A percentile compares a stretch with the other conserved stretches of the same genome.
phyloP scores from a whole-genome alignment of 2,113 vertebrate genomes.

The Ellobius talpinus region DNA sequence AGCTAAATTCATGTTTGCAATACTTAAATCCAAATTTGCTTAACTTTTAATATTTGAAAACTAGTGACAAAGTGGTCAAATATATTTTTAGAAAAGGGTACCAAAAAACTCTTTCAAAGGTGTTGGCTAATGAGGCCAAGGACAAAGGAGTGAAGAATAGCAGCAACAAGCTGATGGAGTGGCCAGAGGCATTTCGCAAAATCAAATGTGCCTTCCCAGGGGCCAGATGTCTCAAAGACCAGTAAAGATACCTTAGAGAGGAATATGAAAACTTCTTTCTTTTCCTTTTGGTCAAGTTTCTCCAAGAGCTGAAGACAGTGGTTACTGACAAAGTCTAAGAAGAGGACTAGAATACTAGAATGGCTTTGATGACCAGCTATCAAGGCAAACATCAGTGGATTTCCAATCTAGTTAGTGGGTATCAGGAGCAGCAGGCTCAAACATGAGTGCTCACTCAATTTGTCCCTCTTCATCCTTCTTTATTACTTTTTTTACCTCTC shows the following conservation, averaged over 20 bases:
- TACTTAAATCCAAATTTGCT: neutral
- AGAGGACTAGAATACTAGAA: neutral
- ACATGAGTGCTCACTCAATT: neutral
- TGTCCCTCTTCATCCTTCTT: neutral
- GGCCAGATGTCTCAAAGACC: neutral
- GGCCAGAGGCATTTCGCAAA: neutral
- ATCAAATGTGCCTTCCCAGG: neutral
- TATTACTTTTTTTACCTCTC: neutral
- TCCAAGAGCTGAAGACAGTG: neutral
- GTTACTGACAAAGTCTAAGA: neutral
- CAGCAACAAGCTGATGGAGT: neutral
- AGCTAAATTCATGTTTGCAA: conserved; percentile 18
- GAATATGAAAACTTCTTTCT: neutral
- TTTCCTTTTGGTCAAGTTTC: neutral
- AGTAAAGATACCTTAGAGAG: neutral
- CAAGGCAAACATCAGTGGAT: neutral
- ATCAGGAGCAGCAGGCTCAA: neutral
- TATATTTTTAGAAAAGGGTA: conserved; percentile 18
- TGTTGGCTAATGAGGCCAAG: neutral
- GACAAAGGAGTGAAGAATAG: neutral
- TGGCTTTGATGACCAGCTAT: neutral
- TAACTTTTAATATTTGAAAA: conserved; percentile 33
- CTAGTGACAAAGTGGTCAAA: neutral
- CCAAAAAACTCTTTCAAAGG: neutral
- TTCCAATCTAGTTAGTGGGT: neutral